Evolutionary conservation across 1,140 invertebrate species (phyloP), one percentile per base, ranked within the genome.

Genomic region (Ladona fulva): DNA sequence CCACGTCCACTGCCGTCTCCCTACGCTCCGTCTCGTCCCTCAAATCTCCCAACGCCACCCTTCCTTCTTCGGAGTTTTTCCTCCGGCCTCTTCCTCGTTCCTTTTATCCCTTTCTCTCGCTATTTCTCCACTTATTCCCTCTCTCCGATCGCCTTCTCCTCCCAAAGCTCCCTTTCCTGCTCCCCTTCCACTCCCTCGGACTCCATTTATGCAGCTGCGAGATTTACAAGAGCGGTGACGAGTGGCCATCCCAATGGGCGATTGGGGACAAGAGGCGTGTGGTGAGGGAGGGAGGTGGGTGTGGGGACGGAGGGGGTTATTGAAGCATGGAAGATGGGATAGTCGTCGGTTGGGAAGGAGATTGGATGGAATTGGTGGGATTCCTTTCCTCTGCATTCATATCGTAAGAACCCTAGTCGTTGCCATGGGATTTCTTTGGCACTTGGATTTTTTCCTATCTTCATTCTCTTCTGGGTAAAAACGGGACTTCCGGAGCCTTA

Each of bases 131-230:
- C 52, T 66, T 12, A 22, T 19, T 22, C 52, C 5, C 44, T 52
- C 44, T 19, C 44, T 6, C 52, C 52, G 14, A 16, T 22, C 52
- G 52, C 52, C 52, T 22, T 52, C 19, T 52, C 44, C 44, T 52
- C 19, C 44, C 44, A 52, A 52, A 52, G 10, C n/a, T n/a, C n/a
- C n/a, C n/a, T n/a, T n/a, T n/a, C n/a, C n/a, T n/a, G n/a, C n/a
- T n/a, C n/a, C n/a, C n/a, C n/a, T n/a, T n/a, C n/a, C n/a, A n/a
- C n/a, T n/a, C n/a, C n/a, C n/a, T 52, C 19, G 19, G 44, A 19
- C 52, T 66, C 52, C 52, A 66, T 66, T 66, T 66, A 66, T 66
- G 52, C 52, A 66, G 52, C 52, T 66, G 52, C 52, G 52, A 66
- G 52, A 66, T 66, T 66, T 12, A 66, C 52, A 3, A 66, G 52